These are phyloP conservation scores for Masnerella sp. DNA, from an alignment of 2,888 invertebrate genomes.

Conservation along the genomic window DNA sequence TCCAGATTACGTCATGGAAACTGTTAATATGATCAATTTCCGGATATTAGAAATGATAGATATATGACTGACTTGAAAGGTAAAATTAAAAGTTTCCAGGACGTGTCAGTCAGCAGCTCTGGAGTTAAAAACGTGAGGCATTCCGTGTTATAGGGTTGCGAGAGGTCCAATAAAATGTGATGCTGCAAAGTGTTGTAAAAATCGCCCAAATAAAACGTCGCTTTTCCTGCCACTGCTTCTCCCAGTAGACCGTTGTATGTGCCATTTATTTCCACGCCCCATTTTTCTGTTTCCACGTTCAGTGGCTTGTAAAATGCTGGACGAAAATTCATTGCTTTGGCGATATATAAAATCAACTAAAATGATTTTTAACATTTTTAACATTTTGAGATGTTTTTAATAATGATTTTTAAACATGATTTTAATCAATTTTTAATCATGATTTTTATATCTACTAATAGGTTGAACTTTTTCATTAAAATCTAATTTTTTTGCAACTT, in stretches of 20 bases:
- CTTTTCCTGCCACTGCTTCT: constrained; percentile 84
- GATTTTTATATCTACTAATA: no score
- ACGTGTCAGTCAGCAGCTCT: constrained; percentile 87
- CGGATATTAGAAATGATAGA: no score
- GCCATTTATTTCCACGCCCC: constrained; percentile 84
- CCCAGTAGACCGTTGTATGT: constrained; percentile 86
- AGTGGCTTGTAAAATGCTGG: constrained; percentile 83
- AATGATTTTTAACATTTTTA: constrained; percentile 8
- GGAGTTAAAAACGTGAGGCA: constrained; percentile 91
- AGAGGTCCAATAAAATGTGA: constrained; percentile 84
- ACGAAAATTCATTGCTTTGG: constrained; percentile 85
- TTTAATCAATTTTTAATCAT: no score
- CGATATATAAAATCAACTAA: constrained; percentile 83
- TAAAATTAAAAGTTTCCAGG: constrained; percentile 89
- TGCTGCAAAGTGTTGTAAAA: constrained; percentile 86
- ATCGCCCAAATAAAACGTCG: constrained; percentile 88
- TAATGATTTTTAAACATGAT: no score
- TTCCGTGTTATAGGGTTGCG: constrained; percentile 88
- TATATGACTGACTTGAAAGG: constrained; percentile 92
- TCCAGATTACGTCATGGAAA: no score
- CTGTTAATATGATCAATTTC: no score
- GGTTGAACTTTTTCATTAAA: no score
- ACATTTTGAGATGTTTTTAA: no score
- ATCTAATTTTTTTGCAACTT: no score
- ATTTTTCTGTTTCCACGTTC: constrained; percentile 82